Evolutionary conservation across 2,888 invertebrate species (phyloP).

Genomic region (Ditula angustiorana): DNA sequence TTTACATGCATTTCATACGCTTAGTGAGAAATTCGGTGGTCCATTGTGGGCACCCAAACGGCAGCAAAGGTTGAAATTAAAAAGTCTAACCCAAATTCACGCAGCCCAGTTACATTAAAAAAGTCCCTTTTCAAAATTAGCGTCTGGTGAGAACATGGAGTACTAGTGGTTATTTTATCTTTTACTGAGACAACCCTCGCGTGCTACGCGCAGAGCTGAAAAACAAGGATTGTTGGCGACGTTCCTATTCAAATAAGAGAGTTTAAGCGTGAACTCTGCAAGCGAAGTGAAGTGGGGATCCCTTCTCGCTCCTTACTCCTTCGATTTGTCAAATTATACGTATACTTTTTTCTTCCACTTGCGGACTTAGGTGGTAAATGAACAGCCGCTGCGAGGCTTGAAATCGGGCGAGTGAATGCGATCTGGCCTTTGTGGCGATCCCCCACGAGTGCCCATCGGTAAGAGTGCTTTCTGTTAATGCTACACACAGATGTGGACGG

Average conservation of each 20-base stretch:
- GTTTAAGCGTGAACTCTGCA: not conserved
- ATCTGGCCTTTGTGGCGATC: slow-evolving; percentile 30
- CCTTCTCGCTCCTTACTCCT: not conserved
- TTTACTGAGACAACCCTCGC: too few relatives aligned
- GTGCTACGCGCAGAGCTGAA: not conserved
- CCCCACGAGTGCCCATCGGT: slow-evolving; percentile 36
- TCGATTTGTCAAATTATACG: slow-evolving; percentile 10
- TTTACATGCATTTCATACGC: too few relatives aligned
- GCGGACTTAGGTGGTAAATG: slow-evolving; percentile 18
- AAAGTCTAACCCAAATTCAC: too few relatives aligned
- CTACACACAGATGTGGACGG: too few relatives aligned
- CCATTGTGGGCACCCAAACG: too few relatives aligned
- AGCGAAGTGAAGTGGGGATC: not conserved
- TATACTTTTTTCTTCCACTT: slow-evolving; percentile 10
- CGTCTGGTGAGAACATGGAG: too few relatives aligned
- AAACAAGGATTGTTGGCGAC: not conserved
- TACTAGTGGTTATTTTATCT: too few relatives aligned
- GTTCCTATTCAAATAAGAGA: not conserved
- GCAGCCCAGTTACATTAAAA: too few relatives aligned
- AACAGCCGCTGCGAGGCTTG: slow-evolving; percentile 2
- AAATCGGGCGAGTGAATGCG: slow-evolving; percentile 17
- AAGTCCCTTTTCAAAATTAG: too few relatives aligned
- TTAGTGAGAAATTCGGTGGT: too few relatives aligned
- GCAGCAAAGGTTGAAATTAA: too few relatives aligned
- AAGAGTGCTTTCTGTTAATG: slow-evolving; percentile 33